Percentiles rank a stretch among this genome's conserved stretches.
Conservation (phyloP, 2,888 invertebrate genomes). For the Augiades crinisus region DNA sequence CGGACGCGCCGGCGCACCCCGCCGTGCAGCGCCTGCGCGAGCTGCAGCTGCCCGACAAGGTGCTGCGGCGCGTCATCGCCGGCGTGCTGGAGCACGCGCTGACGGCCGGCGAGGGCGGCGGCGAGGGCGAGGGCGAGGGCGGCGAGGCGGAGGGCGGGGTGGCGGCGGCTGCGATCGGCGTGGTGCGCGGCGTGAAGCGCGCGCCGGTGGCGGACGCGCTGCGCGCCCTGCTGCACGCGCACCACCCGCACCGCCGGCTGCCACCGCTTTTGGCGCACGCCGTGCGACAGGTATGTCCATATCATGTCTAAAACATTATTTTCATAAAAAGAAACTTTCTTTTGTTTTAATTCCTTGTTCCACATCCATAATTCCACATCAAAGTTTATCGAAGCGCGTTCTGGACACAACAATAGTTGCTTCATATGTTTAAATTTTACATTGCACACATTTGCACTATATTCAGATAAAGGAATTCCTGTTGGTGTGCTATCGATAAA, state of each 20-base stretch:
- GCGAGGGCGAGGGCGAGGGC: slow-evolving; percentile 24
- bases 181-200: slow-evolving; percentile 43
- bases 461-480: too few relatives aligned
- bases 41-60: slow-evolving; percentile 61
- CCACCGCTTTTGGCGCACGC: slow-evolving; percentile 59
- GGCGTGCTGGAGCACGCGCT: slow-evolving; percentile 60
- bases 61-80: slow-evolving; percentile 56
- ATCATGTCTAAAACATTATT: too few relatives aligned
- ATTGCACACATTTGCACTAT: too few relatives aligned
- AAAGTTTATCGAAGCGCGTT: too few relatives aligned
- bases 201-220: slow-evolving; percentile 47
- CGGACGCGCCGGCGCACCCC: slow-evolving; percentile 29
- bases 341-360: too few relatives aligned
- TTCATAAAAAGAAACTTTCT: too few relatives aligned
- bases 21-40: slow-evolving; percentile 45
- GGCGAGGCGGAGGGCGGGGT: slow-evolving; percentile 30
- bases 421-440: too few relatives aligned
- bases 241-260: slow-evolving; percentile 47
- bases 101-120: slow-evolving; percentile 29
- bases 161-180: slow-evolving; percentile 34
- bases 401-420: too few relatives aligned
- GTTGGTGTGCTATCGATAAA: too few relatives aligned
- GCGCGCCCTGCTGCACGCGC: slow-evolving; percentile 47
- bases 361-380: too few relatives aligned
- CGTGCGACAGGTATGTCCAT: slow-evolving; percentile 41